phyloP scores from a whole-genome alignment of 1,140 invertebrate species.

The Drosophila ironensis region DNA sequence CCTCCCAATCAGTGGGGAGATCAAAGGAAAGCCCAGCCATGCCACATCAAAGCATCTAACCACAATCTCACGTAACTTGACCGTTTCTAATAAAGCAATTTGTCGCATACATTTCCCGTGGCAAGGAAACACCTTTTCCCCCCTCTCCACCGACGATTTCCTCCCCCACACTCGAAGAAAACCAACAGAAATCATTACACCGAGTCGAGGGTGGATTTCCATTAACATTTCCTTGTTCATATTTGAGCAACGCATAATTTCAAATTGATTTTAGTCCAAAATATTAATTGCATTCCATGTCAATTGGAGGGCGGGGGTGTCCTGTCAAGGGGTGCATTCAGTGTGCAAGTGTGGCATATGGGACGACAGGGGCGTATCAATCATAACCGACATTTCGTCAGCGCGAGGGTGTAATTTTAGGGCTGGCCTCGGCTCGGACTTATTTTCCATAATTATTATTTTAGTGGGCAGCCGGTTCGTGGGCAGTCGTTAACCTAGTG shows the following conservation, averaged over 20 bases:
- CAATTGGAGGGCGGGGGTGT: constrained; percentile 36
- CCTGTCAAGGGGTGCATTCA: constrained; percentile 10
- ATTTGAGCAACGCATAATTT: constrained; percentile 65
- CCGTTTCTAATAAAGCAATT: constrained; percentile 57
- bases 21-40: too few relatives aligned
- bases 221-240: constrained; percentile 6
- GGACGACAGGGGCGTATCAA: constrained; percentile 46
- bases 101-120: constrained; percentile 49
- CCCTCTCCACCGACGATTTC: too few relatives aligned
- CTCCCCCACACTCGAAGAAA: constrained; percentile 4
- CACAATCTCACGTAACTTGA: constrained; percentile 21
- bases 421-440: constrained; percentile 29
- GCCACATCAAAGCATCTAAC: constrained; percentile 13
- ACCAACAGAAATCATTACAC: constrained; percentile 30
- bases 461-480: neutral
- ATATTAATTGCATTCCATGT: constrained; percentile 64
- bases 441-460: constrained; percentile 67
- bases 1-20: too few relatives aligned
- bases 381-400: constrained; percentile 45
- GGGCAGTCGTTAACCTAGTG: neutral
- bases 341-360: constrained; percentile 59
- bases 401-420: constrained; percentile 17
- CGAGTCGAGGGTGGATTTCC: constrained; percentile 13
- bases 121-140: constrained; percentile 9
- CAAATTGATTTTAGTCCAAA: constrained; percentile 68